Percentiles rank a stretch among this genome's conserved stretches.
Conservation (phyloP, 1,140 invertebrate genomes). For the Lepidurus packardi region DNA sequence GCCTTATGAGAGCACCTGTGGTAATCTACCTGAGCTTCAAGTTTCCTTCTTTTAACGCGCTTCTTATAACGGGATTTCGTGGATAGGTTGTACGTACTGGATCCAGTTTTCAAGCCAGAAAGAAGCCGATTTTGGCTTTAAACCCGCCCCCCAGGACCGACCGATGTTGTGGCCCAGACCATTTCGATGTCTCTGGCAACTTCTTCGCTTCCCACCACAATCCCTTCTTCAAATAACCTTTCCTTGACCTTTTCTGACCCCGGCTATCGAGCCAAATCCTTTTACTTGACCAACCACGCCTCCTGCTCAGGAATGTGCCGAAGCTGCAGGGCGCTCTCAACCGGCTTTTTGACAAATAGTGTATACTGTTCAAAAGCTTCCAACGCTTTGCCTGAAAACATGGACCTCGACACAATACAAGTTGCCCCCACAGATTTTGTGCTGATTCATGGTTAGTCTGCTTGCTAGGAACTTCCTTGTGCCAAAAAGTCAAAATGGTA, state of each 20-base stretch:
- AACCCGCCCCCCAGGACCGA: background rate
- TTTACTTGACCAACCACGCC: background rate
- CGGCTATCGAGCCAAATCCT: background rate
- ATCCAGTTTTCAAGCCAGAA: background rate
- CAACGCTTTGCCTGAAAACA: no score
- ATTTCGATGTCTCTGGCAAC: no score
- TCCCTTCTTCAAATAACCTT: background rate
- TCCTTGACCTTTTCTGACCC: background rate
- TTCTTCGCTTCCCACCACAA: background rate
- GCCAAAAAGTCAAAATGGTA: background rate
- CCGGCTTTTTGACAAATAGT: background rate
- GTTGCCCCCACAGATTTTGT: background rate
- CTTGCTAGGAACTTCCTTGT: background rate
- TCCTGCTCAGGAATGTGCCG: background rate
- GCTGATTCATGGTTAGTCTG: background rate
- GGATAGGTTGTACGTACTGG: no score
- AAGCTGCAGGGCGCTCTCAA: background rate
- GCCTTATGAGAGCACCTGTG: background rate
- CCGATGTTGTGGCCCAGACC: background rate
- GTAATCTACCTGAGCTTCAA: background rate
- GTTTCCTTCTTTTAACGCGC: background rate
- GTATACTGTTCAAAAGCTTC: no score
- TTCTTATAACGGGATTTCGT: background rate
- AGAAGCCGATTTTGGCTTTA: background rate
- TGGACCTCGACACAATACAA: no score